Evolutionary conservation across 2,797 vertebrate species (phyloP), one percentile per base, ranked within the genome.

Genomic region (Sebastes nivosus): DNA sequence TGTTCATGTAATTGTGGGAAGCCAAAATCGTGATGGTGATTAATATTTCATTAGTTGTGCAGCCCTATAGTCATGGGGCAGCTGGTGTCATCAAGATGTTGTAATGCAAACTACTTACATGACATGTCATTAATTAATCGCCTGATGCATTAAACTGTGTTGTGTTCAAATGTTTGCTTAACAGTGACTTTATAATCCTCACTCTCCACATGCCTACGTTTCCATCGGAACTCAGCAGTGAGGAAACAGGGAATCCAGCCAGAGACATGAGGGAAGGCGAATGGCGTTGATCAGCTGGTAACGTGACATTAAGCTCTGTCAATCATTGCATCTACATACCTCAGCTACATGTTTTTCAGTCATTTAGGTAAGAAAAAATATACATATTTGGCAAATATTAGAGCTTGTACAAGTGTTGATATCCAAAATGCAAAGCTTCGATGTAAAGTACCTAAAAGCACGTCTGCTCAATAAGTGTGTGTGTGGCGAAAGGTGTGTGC

Each of bases 61-160:
- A 50, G 46, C 4, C 18, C 46, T 50, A 46, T 46, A 50, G 46
- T 54, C 81, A 85, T 1, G 69, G 77, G 76, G 67, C 72, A 77
- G 65, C 76, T 72, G 57, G 34, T 83, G 79, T 87, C 58, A 68
- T 82, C 55, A 74, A 85, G 67, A 79, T 71, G 80, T 75, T 91
- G 88, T 89, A 87, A 88, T 42, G 63, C 80, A 69, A 83, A 82
- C 75, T 67, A 86, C 84, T 91, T 89, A 91, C 87, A 89, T 59
- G 80, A 63, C 75, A 87, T 69, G 79, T 81, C 80, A 88, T 84
- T 88, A 72, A 77, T 77, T 87, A 89, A 89, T 78, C 60, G 36
- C 64, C 75, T 82, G 29, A 84, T 84, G 27, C 66, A 72, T 75
- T 80, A 69, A 83, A 88, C 57, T 79, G 71, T 52, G 75, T 63